phyloP scores from a whole-genome alignment of 2,888 invertebrate genomes.

The Galerucella calmariensis region DNA sequence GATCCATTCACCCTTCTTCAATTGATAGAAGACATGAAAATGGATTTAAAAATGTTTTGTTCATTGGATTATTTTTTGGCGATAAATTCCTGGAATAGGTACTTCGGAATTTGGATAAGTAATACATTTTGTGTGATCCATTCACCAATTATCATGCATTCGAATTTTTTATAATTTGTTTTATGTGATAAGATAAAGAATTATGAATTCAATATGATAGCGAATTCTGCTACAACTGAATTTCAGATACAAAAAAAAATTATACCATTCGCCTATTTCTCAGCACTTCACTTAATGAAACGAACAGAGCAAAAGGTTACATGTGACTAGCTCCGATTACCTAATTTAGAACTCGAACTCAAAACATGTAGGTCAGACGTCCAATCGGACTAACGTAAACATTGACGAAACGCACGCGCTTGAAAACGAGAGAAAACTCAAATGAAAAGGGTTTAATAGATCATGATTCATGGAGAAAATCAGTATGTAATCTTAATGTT shows the following conservation, averaged over 20 bases:
- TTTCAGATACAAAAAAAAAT: not conserved
- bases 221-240: not conserved
- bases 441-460: constrained; percentile 11
- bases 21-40: too few species aligned
- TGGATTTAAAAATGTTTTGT: too few species aligned
- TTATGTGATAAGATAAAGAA: too few species aligned
- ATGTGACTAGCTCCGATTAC: constrained; percentile 23
- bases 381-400: constrained; percentile 24
- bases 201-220: too few species aligned
- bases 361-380: constrained; percentile 15
- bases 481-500: constrained; percentile 10
- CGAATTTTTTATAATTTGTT: too few species aligned
- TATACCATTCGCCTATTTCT: constrained; percentile 17
- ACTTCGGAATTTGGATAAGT: too few species aligned
- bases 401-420: constrained; percentile 19
- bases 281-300: constrained; percentile 18
- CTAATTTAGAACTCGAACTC: constrained; percentile 12
- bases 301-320: constrained; percentile 15
- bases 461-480: constrained; percentile 15
- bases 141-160: too few species aligned
- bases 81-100: too few species aligned
- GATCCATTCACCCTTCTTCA: too few species aligned
- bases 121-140: too few species aligned
- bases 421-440: not conserved
- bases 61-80: too few species aligned